These are phyloP conservation scores for Subacronicta megacephala DNA, from an alignment of 2,888 invertebrate species.

Conservation along the genomic window DNA sequence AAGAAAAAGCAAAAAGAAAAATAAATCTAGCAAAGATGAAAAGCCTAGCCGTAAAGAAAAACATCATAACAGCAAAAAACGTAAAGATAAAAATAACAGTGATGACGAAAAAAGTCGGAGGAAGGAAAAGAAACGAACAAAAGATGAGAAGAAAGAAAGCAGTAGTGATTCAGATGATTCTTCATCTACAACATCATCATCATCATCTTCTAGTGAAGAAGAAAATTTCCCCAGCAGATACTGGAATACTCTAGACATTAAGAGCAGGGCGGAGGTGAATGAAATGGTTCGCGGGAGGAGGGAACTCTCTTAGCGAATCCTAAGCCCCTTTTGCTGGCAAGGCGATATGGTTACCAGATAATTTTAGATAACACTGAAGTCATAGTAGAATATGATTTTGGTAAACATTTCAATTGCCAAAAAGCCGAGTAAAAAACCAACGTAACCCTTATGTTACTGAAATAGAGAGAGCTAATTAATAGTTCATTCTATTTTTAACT, in stretches of 20 bases:
- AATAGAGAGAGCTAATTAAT: no score
- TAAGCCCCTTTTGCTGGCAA: neutral
- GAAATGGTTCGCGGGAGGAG: constrained; percentile 23
- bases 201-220: constrained; percentile 24
- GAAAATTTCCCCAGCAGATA: constrained; percentile 57
- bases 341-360: no score
- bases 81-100: constrained; percentile 23
- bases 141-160: constrained; percentile 16
- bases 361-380: no score
- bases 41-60: constrained; percentile 42
- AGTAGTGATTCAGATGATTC: constrained; percentile 29
- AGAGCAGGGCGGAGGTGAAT: constrained; percentile 44
- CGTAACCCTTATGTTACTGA: no score
- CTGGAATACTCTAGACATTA: constrained; percentile 61
- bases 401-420: no score
- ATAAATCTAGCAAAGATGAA: constrained; percentile 65
- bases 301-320: constrained; percentile 28
- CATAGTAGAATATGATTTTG: no score
- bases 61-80: constrained; percentile 27
- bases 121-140: constrained; percentile 18
- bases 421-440: no score
- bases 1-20: constrained; percentile 39
- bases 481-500: no score
- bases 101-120: constrained; percentile 20
- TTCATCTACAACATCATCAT: constrained; percentile 20